Evolutionary conservation across 2,888 invertebrate genomes (phyloP).

Genomic region (Cloeon dipterum): DNA sequence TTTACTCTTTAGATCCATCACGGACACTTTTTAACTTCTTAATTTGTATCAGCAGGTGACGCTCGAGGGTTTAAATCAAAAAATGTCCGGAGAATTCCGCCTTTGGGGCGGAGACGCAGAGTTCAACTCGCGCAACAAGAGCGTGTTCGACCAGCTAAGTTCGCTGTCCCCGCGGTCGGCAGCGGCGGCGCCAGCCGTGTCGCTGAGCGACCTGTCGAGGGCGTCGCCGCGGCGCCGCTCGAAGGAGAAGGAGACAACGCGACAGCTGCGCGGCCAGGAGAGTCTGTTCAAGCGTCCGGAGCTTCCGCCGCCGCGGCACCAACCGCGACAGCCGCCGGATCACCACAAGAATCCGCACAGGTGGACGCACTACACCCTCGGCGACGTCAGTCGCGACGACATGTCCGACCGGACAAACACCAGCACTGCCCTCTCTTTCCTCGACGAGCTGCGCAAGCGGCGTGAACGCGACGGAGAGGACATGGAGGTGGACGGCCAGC

Average conservation of each 20-base stretch:
- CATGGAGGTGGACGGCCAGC: constrained; percentile 11
- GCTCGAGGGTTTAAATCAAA: not conserved
- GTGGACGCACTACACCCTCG: constrained; percentile 58
- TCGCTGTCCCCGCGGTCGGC: too few species aligned
- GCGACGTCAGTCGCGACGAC: constrained; percentile 49
- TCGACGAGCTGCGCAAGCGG: constrained; percentile 39
- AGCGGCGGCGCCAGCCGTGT: too few species aligned
- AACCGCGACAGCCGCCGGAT: constrained; percentile 20
- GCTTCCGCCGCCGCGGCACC: constrained; percentile 30
- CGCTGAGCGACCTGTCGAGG: too few species aligned
- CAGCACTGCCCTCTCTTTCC: constrained; percentile 52
- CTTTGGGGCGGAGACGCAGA: constrained; percentile 13
- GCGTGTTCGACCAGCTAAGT: constrained; percentile 41
- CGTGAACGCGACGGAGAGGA: constrained; percentile 11
- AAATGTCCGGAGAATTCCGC: constrained; percentile 1
- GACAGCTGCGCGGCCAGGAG: constrained; percentile 40
- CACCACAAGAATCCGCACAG: constrained; percentile 53
- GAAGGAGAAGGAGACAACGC: constrained; percentile 30
- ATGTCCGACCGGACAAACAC: constrained; percentile 59
- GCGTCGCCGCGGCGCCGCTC: constrained; percentile 16
- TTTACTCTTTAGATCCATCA: too few species aligned
- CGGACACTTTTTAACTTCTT: too few species aligned
- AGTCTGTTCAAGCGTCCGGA: constrained; percentile 60
- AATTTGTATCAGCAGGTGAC: not conserved
- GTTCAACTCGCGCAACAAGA: constrained; percentile 35